Evolutionary conservation across 2,113 vertebrate genomes (phyloP).

Genomic region (Tetrax tetrax): DNA sequence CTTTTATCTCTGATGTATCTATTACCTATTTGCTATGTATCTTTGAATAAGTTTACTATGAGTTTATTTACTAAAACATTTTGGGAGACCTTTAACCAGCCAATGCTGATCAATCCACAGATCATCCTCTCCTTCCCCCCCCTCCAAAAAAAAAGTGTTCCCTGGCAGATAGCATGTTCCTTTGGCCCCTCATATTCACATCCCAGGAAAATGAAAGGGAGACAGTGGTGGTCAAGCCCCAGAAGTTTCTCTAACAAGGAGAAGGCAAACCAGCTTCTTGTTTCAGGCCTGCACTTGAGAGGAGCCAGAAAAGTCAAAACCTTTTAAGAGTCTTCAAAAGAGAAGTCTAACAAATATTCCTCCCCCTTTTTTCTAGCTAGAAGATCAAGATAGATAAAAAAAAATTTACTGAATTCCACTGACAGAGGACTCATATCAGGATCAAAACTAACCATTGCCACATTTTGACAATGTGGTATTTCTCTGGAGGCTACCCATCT

Average conservation of each 20-base stretch:
- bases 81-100: not conserved
- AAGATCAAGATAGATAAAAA: not conserved
- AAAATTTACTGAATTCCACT: not conserved
- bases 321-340: not conserved
- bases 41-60: not conserved
- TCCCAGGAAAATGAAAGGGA: not conserved
- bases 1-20: too few relatives aligned
- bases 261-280: not conserved
- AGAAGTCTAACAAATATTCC: not conserved
- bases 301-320: not conserved
- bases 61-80: not conserved
- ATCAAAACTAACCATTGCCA: not conserved
- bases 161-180: accelerated
- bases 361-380: not conserved
- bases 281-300: not conserved
- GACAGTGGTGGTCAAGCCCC: not conserved
- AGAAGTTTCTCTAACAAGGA: not conserved
- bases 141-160: not conserved
- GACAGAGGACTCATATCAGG: not conserved
- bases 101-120: not conserved
- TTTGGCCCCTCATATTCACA: not conserved
- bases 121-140: not conserved
- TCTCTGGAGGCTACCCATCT: not conserved
- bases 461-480: not conserved
- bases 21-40: not conserved